Percentiles rank a stretch among this genome's conserved stretches.
phyloP scores from a whole-genome alignment of 2,113 vertebrate genomes.

The Sinocyclocheilus rhinocerous region DNA sequence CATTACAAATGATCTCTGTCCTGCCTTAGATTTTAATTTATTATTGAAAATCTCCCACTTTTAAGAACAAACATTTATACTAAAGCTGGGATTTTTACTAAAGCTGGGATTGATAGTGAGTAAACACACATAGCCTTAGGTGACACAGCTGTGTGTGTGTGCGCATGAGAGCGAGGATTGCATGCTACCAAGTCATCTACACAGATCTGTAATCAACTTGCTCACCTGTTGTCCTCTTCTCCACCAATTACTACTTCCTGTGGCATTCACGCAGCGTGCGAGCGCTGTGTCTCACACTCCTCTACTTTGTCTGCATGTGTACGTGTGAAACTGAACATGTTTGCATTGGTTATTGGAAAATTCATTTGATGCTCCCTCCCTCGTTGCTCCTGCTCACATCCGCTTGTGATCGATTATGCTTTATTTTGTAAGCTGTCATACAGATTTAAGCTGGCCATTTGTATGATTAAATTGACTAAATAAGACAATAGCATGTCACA shows the following conservation, averaged over 20 bases:
- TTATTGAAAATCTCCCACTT: background rate
- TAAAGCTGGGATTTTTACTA: background rate
- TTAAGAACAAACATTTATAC: background rate
- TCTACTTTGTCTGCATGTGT: background rate
- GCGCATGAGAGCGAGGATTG: slow-evolving; percentile 49
- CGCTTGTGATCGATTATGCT: background rate
- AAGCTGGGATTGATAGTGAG: background rate
- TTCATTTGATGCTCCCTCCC: background rate
- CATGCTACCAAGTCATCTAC: slow-evolving; percentile 68
- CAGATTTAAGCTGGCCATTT: background rate
- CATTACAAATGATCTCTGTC: background rate
- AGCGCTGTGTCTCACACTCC: background rate
- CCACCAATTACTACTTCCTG: slow-evolving; percentile 63
- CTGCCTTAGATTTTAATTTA: background rate
- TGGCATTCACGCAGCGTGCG: background rate
- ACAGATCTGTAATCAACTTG: slow-evolving; percentile 71
- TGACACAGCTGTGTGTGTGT: slow-evolving; percentile 6
- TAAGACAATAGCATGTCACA: background rate
- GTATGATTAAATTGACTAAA: background rate
- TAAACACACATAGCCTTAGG: slow-evolving; percentile 21
- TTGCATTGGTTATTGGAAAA: background rate
- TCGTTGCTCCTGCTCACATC: background rate
- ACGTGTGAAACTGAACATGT: background rate
- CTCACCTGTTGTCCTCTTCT: slow-evolving; percentile 67
- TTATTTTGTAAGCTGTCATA: background rate